Evolutionary conservation across 1,140 invertebrate genomes (phyloP).

Genomic region (Acromyrmex charruanus): DNA sequence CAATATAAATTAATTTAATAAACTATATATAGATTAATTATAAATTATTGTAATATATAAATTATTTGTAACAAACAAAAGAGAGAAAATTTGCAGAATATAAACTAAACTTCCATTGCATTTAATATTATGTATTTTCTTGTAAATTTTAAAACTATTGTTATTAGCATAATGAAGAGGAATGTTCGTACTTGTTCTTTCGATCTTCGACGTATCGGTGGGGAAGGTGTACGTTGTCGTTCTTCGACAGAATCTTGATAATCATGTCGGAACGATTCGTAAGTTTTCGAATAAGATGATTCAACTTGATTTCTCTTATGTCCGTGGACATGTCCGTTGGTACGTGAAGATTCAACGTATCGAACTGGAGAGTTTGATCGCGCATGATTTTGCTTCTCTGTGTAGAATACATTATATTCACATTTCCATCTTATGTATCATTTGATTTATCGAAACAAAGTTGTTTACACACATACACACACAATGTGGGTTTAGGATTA

Average conservation of each 20-base stretch:
- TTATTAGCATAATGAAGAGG: background rate
- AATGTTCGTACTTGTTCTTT: constrained; percentile 66
- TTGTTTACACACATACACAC: background rate
- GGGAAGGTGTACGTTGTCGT: constrained; percentile 77
- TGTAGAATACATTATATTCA: constrained; percentile 22
- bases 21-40: background rate
- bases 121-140: background rate
- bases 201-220: constrained; percentile 82
- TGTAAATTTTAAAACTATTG: background rate
- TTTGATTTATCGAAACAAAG: background rate
- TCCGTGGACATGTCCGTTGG: constrained; percentile 74
- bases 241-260: constrained; percentile 82
- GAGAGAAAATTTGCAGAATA: background rate
- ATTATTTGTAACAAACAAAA: background rate
- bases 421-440: background rate
- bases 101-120: background rate
- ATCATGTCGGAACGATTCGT: constrained; percentile 74
- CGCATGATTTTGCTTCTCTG: constrained; percentile 77
- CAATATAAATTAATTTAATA: background rate
- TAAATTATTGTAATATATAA: background rate
- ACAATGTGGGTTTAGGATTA: background rate
- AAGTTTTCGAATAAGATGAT: constrained; percentile 76
- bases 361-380: constrained; percentile 76
- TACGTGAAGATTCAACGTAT: constrained; percentile 70
- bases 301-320: constrained; percentile 77